Evolutionary conservation across 2,888 invertebrate genomes (phyloP).

Genomic region (Priocnemis perturbator): DNA sequence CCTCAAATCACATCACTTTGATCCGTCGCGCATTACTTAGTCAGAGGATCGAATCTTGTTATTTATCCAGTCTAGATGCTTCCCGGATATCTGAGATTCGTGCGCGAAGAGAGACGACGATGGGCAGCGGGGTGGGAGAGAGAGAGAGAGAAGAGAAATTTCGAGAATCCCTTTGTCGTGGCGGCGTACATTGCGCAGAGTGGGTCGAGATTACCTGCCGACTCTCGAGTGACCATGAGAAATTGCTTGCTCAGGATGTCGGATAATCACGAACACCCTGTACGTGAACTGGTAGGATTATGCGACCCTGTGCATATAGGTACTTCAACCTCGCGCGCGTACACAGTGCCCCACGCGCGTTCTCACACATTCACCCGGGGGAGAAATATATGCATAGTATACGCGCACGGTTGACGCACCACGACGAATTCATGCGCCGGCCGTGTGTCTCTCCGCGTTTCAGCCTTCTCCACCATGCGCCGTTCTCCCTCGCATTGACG

Average conservation of each 20-base stretch:
- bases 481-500: slow-evolving; percentile 36
- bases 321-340: slow-evolving; percentile 18
- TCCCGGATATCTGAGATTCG: background rate
- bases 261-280: slow-evolving; percentile 60
- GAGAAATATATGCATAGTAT: too few relatives aligned
- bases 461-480: slow-evolving; percentile 21
- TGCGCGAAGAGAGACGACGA: slow-evolving; percentile 4
- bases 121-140: slow-evolving; percentile 32
- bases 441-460: slow-evolving; percentile 12
- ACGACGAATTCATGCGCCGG: too few relatives aligned
- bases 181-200: slow-evolving; percentile 50
- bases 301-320: slow-evolving; percentile 51
- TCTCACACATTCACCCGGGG: background rate
- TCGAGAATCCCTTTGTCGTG: slow-evolving; percentile 56
- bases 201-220: slow-evolving; percentile 51
- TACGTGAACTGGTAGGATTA: slow-evolving; percentile 57
- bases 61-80: slow-evolving; percentile 1
- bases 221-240: slow-evolving; percentile 58
- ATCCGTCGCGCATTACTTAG: too few relatives aligned
- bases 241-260: slow-evolving; percentile 57
- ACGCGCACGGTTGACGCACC: slow-evolving; percentile 7
- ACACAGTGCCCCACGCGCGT: slow-evolving; percentile 1
- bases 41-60: slow-evolving; percentile 5
- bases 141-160: slow-evolving; percentile 48
- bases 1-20: too few relatives aligned